Evolutionary conservation across 2,113 vertebrate species (phyloP), one percentile per base, ranked within the genome.

Genomic region (Burhinus oedicnemus): DNA sequence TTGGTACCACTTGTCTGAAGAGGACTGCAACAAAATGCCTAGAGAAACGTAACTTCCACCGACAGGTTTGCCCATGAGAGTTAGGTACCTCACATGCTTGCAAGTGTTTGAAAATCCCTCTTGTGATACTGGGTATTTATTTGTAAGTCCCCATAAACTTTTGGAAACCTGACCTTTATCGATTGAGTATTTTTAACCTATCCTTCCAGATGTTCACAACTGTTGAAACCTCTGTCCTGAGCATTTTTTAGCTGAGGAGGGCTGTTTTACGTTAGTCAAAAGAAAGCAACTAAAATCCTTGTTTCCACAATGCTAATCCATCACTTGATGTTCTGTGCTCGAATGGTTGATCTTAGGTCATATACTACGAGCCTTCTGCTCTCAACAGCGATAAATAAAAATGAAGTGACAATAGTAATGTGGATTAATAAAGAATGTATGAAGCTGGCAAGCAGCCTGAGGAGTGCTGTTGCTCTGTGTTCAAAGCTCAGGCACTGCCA

Each of bases 21-120:
- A 8, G 26, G 8, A 55, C 20, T 5, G n/a, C 55, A 40, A 11
- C 34, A 76, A 44, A 90, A 40, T 11, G 34, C 25, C 49, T 1
- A 0, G 15, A 38, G 26, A n/a, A 71, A 27, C n/a, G 30, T 42
- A 34, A 17, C 54, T 65, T 60, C 16, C 79, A 17, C 13, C 2
- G 2, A 5, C 34, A 38, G 8, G 29, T 44, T 44, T 68, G 32
- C 44, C 49, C 14, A 1, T 0, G 18, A 38, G 64, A 23, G 7
- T 20, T 40, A 0, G 1, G 30, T 64, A 12, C 62, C 29, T 87
- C 38, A 20, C 1, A 0, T 18, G 11, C 9, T 54, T 64, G n/a
- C 26, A 26, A 11, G 23, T 36, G 15, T 55, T 76, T 40, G 40
- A 34, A 77, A 74, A 65, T 52, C 34, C 49, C n/a, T 34, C 5